Evolutionary conservation across 2,888 invertebrate species (phyloP).

Genomic region (Gari tellinella): DNA sequence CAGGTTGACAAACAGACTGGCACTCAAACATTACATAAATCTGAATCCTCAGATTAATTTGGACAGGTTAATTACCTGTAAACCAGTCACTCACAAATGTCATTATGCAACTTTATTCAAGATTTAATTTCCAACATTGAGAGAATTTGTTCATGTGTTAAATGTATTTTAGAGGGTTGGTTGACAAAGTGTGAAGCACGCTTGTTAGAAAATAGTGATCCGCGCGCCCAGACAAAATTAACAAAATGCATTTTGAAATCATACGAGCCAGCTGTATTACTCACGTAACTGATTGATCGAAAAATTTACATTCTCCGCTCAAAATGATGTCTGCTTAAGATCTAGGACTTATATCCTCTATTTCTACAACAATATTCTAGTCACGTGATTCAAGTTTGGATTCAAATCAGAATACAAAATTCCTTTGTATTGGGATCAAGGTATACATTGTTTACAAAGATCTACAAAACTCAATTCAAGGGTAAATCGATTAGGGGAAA

Average conservation of each 20-base stretch:
- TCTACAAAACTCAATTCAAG: no score
- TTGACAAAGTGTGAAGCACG: neutral
- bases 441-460: no score
- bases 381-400: no score
- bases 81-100: slow-evolving; percentile 35
- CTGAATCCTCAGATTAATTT: slow-evolving; percentile 6
- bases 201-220: neutral
- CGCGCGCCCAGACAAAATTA: slow-evolving; percentile 5
- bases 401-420: no score
- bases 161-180: slow-evolving; percentile 11
- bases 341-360: no score
- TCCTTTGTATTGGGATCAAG: no score
- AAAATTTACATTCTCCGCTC: no score
- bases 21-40: slow-evolving; percentile 3
- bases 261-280: neutral
- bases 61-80: slow-evolving; percentile 38
- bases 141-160: slow-evolving; percentile 32
- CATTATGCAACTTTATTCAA: slow-evolving; percentile 32
- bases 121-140: slow-evolving; percentile 24
- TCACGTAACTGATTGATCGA: slow-evolving; percentile 6
- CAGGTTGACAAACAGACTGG: slow-evolving; percentile 8
- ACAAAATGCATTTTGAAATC: slow-evolving; percentile 15
- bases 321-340: no score
- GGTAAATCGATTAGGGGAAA: no score
- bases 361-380: no score